Base-by-base conservation (phyloP, 2,888 invertebrate genomes). In the Dendrolimus houi region DNA sequence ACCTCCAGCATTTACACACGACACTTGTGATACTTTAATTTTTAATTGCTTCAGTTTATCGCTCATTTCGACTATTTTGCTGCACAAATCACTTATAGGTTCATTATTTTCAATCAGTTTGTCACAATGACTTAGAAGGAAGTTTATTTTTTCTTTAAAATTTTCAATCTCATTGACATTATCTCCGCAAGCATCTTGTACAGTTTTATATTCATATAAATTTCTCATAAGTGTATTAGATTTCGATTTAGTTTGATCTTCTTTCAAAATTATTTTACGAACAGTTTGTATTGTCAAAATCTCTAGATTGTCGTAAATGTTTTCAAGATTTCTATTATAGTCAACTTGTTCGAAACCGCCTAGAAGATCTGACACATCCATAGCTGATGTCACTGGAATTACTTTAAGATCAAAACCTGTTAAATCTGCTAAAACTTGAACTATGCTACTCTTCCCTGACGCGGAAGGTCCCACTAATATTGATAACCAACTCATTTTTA, bases 271-370 rank as follows among this genome's bases (percentile, higher is more conserved):
- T 54, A 85, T 66, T 55, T 83, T 79, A 66, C 92, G 91, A 13
- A 93, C 82, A 10, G 85, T 81, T 58, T 85, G 81, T 57, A 92
- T 82, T 1, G 94, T 82, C 54, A 93, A 66, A 14, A 80, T 81
- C 75, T 94, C 92, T 17, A 93, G 87, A 72, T 85, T 87, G 60
- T 92, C 92, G 57, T 92, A 91, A 40, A 95, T 78, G 65, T 93
- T 94, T 69, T 96, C 96, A 54, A 96, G 87, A 75, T 95, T 95
- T 67, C 95, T 91, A 62, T 93, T 93, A 69, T 94, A 93, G 75
- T 95, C 95, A 1, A 92, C 91, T 94, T 99, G 99, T 91, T 99
- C 99, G 85, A 99, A 99, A 62, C 98, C 98, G 56, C 99, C 99
- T 1, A 99, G 91, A 56, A 99, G 93, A 78, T 99, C 98, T 0